These are phyloP conservation scores for Cottoperca gobio DNA, from an alignment of 2,797 vertebrate species.

Conservation along the genomic window DNA sequence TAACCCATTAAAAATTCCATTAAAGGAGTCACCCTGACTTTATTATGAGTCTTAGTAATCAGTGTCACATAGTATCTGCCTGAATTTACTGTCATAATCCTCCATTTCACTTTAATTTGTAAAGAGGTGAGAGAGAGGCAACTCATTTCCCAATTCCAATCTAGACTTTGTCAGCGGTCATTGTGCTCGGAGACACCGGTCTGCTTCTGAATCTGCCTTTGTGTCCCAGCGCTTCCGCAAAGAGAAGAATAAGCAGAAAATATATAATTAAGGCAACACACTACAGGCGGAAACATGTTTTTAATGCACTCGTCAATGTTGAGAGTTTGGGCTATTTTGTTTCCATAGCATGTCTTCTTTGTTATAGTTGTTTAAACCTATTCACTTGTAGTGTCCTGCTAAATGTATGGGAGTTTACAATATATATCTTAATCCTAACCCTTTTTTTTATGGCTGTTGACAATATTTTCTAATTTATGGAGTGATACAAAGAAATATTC, in stretches of 20 bases:
- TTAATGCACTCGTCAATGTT: too few relatives aligned
- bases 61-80: slow-evolving; percentile 12
- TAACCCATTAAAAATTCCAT: slow-evolving; percentile 47
- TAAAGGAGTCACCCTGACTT: slow-evolving; percentile 22
- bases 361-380: too few relatives aligned
- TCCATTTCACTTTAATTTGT: slow-evolving; percentile 32
- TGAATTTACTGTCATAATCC: slow-evolving; percentile 15
- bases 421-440: too few relatives aligned
- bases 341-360: too few relatives aligned
- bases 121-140: slow-evolving; percentile 38
- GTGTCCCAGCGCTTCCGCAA: slow-evolving; percentile 22
- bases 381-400: too few relatives aligned
- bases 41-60: slow-evolving; percentile 17
- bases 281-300: too few relatives aligned
- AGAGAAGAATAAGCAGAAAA: slow-evolving; percentile 10
- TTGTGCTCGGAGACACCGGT: slow-evolving; percentile 8
- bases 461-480: too few relatives aligned
- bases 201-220: not conserved
- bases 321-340: too few relatives aligned
- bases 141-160: slow-evolving; percentile 32
- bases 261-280: not conserved
- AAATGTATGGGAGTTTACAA: too few relatives aligned
- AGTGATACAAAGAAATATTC: too few relatives aligned
- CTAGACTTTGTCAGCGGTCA: slow-evolving; percentile 8
- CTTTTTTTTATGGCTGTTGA: too few relatives aligned